Conservation (phyloP, 30 jellyfish, hydroid and myxozoan genomes). For the Hydra vulgaris region DNA sequence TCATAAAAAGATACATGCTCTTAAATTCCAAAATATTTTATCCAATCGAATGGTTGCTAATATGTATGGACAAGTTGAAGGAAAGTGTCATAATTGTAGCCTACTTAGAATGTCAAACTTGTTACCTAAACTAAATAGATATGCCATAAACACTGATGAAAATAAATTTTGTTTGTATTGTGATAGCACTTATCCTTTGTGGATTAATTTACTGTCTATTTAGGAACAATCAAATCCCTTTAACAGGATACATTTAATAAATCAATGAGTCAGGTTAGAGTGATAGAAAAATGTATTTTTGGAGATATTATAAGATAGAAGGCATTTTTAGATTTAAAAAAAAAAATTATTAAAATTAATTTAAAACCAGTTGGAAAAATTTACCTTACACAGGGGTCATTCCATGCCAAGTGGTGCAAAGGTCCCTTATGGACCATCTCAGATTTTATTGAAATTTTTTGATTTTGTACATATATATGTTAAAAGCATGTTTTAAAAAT, state of each 20-base stretch:
- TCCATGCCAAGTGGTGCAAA: no score
- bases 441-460: no score
- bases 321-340: slow-evolving; percentile 29
- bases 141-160: slow-evolving; percentile 17
- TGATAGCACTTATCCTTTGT: slow-evolving; percentile 23
- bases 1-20: slow-evolving; percentile 30
- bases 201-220: slow-evolving; percentile 27
- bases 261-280: slow-evolving; percentile 34
- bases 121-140: slow-evolving; percentile 22
- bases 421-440: no score
- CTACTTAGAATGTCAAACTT: slow-evolving; percentile 22
- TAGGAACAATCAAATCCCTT: slow-evolving; percentile 12
- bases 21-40: slow-evolving; percentile 1
- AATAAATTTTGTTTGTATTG: slow-evolving; percentile 32
- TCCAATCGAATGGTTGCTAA: slow-evolving; percentile 16
- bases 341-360: slow-evolving; percentile 10
- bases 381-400: no score
- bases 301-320: slow-evolving; percentile 24
- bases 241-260: slow-evolving; percentile 10
- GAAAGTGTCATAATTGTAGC: slow-evolving; percentile 24
- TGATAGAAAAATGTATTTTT: slow-evolving; percentile 19
- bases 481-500: no score
- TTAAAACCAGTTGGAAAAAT: slow-evolving; percentile 24
- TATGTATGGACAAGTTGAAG: slow-evolving; percentile 16
- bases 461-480: no score